Evolutionary conservation across 1,140 invertebrate genomes (phyloP).

Genomic region (Trinorchestia longiramus): DNA sequence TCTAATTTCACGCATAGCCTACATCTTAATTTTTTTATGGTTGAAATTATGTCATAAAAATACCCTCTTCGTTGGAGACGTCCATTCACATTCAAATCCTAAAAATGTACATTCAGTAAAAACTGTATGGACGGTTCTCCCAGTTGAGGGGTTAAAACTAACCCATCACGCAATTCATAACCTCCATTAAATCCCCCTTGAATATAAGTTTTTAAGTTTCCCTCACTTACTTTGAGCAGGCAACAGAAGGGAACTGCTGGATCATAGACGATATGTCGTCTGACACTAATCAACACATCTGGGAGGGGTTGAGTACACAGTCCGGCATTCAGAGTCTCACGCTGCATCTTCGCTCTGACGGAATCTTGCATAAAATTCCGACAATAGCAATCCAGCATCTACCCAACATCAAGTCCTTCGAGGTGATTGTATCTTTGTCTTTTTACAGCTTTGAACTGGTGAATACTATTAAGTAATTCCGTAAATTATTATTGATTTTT

Average conservation of each 20-base stretch:
- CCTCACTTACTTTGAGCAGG: slow-evolving; percentile 45
- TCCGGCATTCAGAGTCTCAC: slow-evolving; percentile 78
- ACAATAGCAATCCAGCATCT: slow-evolving; percentile 77
- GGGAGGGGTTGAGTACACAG: slow-evolving; percentile 79
- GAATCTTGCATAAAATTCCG: slow-evolving; percentile 77
- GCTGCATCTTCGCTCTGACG: slow-evolving; percentile 78
- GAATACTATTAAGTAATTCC: not conserved
- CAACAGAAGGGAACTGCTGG: slow-evolving; percentile 73
- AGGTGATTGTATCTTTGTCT: slow-evolving; percentile 66
- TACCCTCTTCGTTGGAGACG: too few relatives aligned
- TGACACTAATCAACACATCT: slow-evolving; percentile 73
- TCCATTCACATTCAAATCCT: too few relatives aligned
- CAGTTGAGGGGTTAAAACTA: too few relatives aligned
- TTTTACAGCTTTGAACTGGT: not conserved
- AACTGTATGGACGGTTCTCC: too few relatives aligned
- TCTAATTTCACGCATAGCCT: too few relatives aligned
- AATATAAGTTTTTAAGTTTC: too few relatives aligned
- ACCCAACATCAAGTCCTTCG: slow-evolving; percentile 73
- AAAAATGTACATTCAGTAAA: too few relatives aligned
- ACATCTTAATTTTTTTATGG: too few relatives aligned
- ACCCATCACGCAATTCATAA: too few relatives aligned
- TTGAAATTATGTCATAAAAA: too few relatives aligned
- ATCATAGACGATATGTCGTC: slow-evolving; percentile 78
- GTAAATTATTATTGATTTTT: not conserved
- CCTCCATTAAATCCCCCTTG: too few relatives aligned